Conservation (phyloP, 2,113 vertebrate genomes). For the Ascaphus truei region DNA sequence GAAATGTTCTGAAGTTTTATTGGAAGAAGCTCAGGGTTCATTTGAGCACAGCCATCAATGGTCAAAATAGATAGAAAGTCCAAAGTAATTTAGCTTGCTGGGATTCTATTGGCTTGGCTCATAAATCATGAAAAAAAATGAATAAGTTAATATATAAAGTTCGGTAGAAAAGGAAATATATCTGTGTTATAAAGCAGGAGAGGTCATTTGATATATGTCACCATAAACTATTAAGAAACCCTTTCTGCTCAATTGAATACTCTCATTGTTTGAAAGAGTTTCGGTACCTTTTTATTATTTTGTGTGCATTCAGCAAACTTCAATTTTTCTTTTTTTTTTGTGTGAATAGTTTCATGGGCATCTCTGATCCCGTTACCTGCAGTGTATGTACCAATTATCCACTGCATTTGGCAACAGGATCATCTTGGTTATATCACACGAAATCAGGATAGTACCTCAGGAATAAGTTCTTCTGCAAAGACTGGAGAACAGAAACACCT, state of each 20-base stretch:
- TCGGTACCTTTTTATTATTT: neutral
- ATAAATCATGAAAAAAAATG: constrained; percentile 27
- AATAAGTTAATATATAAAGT: constrained; percentile 11
- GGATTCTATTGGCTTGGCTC: constrained; percentile 12
- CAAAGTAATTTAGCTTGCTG: constrained; percentile 17
- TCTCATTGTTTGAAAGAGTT: constrained; percentile 4
- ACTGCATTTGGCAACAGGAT: neutral
- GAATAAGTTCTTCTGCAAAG: constrained; percentile 14
- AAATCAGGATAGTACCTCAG: constrained; percentile 10
- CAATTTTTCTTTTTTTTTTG: neutral
- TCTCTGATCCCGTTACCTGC: neutral
- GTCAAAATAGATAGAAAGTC: constrained; percentile 25
- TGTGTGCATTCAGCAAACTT: constrained; percentile 7
- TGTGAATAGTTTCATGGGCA: neutral
- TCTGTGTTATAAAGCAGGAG: constrained; percentile 5
- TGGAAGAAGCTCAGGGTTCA: constrained; percentile 24
- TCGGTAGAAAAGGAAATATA: constrained; percentile 1
- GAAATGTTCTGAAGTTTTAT: constrained; percentile 31
- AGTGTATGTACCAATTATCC: neutral
- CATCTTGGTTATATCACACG: neutral
- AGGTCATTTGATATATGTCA: constrained; percentile 22
- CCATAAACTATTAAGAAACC: neutral
- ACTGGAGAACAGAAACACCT: constrained; percentile 2
- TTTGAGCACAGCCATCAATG: constrained; percentile 19
- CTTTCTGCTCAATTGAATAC: constrained; percentile 13